Conservation (phyloP, 2,888 invertebrate species). For the Sphaerophoria rueppellii region DNA sequence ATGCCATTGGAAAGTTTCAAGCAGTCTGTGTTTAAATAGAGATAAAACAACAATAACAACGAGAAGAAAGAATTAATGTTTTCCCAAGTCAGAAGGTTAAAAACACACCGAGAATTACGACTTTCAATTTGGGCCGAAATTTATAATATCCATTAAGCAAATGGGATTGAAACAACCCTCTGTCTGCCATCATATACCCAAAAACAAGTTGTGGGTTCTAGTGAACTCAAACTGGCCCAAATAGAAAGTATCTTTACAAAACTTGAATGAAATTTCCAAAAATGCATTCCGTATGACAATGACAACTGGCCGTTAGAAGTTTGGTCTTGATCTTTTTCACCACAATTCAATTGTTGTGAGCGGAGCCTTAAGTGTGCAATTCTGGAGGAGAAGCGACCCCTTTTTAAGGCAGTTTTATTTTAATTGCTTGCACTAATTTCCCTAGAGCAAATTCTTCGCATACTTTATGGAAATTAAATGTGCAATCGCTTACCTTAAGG, state of each 20-base stretch:
- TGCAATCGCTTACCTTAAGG: constrained; percentile 39
- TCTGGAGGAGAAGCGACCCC: constrained; percentile 3
- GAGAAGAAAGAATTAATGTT: constrained; percentile 64
- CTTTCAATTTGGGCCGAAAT: constrained; percentile 82
- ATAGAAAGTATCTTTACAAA: constrained; percentile 58
- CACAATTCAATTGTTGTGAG: constrained; percentile 43
- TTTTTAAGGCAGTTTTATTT: constrained; percentile 39
- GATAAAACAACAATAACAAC: constrained; percentile 52
- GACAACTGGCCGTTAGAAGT: constrained; percentile 42
- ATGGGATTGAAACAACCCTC: constrained; percentile 78
- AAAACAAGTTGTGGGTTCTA: constrained; percentile 8
- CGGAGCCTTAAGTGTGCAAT: constrained; percentile 17
- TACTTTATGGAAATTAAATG: constrained; percentile 55
- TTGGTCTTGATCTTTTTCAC: constrained; percentile 34
- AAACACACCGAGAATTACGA: constrained; percentile 80
- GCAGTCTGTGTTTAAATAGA: constrained; percentile 37
- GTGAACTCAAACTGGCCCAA: constrained; percentile 12
- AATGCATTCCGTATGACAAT: constrained; percentile 12
- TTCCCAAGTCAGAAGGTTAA: constrained; percentile 58
- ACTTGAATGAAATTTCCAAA: constrained; percentile 62
- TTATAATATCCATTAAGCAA: constrained; percentile 82
- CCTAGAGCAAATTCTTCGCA: constrained; percentile 28
- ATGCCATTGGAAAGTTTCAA: constrained; percentile 42
- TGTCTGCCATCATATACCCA: neutral
- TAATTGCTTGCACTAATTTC: constrained; percentile 53